A percentile compares a stretch with the other conserved stretches of the same genome.
These are phyloP conservation scores for Nyctereutes procyonoides DNA, from an alignment of 2,113 vertebrate genomes.

Conservation along the genomic window DNA sequence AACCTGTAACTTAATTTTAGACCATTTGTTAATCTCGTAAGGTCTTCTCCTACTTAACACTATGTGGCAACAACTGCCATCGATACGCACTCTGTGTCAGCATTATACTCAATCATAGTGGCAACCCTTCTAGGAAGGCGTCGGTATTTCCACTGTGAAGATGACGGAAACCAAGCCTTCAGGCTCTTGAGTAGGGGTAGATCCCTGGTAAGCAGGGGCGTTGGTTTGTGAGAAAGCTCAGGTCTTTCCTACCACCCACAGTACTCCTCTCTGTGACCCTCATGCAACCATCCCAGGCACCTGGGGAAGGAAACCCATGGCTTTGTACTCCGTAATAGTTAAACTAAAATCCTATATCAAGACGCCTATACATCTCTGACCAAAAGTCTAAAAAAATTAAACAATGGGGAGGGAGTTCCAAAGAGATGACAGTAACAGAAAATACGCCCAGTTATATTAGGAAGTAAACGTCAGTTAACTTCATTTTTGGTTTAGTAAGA, in stretches of 20 bases:
- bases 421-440: background rate
- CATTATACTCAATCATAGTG: background rate
- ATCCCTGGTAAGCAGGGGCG: rapidly evolving
- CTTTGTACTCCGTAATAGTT: background rate
- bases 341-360: background rate
- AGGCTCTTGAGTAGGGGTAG: background rate
- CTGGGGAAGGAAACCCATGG: background rate
- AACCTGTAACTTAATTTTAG: background rate
- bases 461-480: background rate
- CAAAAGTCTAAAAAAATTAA: background rate
- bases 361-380: background rate
- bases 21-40: background rate
- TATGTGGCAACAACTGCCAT: background rate
- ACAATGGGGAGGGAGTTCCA: background rate
- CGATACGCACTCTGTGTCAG: background rate
- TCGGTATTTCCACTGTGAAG: background rate
- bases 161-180: background rate
- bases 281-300: background rate
- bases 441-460: background rate
- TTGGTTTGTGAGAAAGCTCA: background rate
- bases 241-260: background rate
- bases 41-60: background rate
- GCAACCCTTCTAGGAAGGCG: background rate
- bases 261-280: background rate
- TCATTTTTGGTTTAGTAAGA: background rate